These are phyloP conservation scores for Heteromyza rotundicornis DNA, from an alignment of 2,888 invertebrate species.

Conservation along the genomic window DNA sequence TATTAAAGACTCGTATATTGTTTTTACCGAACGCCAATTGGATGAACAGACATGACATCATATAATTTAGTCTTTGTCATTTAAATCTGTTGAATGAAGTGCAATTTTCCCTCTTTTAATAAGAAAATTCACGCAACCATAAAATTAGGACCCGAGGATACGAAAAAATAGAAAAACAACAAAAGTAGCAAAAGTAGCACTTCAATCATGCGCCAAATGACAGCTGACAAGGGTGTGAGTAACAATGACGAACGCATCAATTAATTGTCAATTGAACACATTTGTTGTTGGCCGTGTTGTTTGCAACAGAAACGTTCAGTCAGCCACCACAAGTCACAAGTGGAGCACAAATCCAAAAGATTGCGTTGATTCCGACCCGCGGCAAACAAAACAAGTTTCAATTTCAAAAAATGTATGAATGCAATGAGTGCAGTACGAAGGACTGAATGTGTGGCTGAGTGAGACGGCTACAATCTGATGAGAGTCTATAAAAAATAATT, in stretches of 20 bases:
- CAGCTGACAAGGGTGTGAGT: slow-evolving; percentile 52
- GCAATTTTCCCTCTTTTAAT: slow-evolving; percentile 24
- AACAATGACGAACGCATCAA: slow-evolving; percentile 42
- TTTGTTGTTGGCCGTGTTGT: no score
- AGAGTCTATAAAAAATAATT: not conserved
- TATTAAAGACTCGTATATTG: no score
- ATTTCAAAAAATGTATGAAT: no score
- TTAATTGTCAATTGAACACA: slow-evolving; percentile 54
- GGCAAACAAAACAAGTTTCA: not conserved
- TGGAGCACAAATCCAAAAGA: no score
- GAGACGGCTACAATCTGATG: not conserved
- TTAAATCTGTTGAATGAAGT: not conserved
- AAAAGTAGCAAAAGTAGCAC: slow-evolving; percentile 31
- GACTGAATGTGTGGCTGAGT: not conserved
- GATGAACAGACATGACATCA: not conserved
- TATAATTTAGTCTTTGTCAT: no score
- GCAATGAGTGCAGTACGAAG: not conserved
- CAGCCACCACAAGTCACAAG: not conserved
- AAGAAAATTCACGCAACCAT: slow-evolving; percentile 46
- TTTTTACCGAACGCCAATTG: not conserved
- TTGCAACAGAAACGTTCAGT: no score
- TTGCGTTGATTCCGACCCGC: no score
- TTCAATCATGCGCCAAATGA: slow-evolving; percentile 45
- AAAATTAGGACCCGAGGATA: slow-evolving; percentile 38
- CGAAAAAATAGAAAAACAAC: slow-evolving; percentile 32